Base-by-base conservation (phyloP, 2,797 vertebrate species). In the Fratercula arctica region DNA sequence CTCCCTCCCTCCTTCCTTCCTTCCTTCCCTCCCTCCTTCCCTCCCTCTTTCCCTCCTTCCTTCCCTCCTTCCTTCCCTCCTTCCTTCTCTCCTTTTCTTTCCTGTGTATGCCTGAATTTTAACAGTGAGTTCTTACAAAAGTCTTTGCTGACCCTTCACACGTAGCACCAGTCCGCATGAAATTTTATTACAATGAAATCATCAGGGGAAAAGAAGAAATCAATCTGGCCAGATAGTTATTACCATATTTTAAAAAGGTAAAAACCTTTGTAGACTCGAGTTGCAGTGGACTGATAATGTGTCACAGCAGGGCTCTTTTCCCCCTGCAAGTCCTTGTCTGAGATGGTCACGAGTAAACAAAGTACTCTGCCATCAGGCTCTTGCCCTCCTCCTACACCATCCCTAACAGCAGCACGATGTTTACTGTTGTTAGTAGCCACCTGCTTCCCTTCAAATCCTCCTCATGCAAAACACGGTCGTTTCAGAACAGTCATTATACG, bases 401-500 rank as follows among this genome's bases (percentile, higher is more conserved):
- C 37, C 39, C 75, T 41, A 70, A 43, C 25, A 67, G 64, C 67
- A 57, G 28, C 53, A 16, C 2, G 2, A 12, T 84, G 74, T 95
- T 95, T 74, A 51, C 70, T 61, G 89, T 56, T 61, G 33, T 78
- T 68, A 66, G 82, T 54, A 78, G 81, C 85, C 89, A 90, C 92
- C 91, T 95, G 81, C 80, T 89, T 81, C 75, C 61, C 60, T 92
- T 96, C 81, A 78, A 95, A 82, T 64, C 35, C 60, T 94, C 53
- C 79, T 96, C 74, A 48, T 41, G 69, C 60, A 66, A 83, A 96
- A 87, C 61, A 61, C 2, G 6, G 46, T 56, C 2, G 0, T 92
- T 94, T 95, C 83, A 68, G 81, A 94, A 28, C 54, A 86, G 70
- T 81, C 78, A 92, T 91, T 91, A 25, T 59, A 61, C 0, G 0